These are phyloP conservation scores for Melanotaenia nigrans DNA, from an alignment of 2,797 vertebrate genomes.

Conservation along the genomic window DNA sequence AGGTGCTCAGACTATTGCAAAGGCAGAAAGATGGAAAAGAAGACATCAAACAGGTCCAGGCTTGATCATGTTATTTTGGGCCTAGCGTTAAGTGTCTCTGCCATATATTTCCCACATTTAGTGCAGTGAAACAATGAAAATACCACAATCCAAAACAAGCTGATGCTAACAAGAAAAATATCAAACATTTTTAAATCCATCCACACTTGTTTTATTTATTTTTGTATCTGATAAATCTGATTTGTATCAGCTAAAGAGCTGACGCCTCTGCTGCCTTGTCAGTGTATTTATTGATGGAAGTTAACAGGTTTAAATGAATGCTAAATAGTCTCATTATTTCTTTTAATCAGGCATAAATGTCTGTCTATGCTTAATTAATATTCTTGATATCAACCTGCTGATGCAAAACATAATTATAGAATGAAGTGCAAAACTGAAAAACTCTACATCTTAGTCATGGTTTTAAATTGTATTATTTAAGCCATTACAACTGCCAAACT, in stretches of 20 bases:
- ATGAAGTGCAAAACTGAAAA: too few relatives aligned
- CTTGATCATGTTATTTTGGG: constrained; percentile 22
- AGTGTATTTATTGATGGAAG: neutral
- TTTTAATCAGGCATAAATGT: neutral
- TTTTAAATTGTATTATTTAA: too few relatives aligned
- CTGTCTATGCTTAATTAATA: too few relatives aligned
- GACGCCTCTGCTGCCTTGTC: neutral
- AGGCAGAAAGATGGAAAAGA: neutral
- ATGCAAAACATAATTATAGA: too few relatives aligned
- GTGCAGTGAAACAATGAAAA: neutral
- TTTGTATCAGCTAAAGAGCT: neutral
- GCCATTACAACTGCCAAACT: too few relatives aligned
- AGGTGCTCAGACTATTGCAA: constrained; percentile 23
- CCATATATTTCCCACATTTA: too few relatives aligned
- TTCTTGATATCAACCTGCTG: too few relatives aligned
- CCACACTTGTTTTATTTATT: neutral
- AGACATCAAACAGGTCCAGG: neutral
- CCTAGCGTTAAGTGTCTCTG: too few relatives aligned
- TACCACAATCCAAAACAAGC: neutral
- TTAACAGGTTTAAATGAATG: neutral
- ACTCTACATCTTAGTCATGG: too few relatives aligned
- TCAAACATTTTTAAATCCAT: neutral
- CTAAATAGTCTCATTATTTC: neutral
- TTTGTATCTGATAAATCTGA: neutral
- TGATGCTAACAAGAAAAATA: neutral